phyloP scores from a whole-genome alignment of 2,113 vertebrate genomes.

The Rhombomys opimus region DNA sequence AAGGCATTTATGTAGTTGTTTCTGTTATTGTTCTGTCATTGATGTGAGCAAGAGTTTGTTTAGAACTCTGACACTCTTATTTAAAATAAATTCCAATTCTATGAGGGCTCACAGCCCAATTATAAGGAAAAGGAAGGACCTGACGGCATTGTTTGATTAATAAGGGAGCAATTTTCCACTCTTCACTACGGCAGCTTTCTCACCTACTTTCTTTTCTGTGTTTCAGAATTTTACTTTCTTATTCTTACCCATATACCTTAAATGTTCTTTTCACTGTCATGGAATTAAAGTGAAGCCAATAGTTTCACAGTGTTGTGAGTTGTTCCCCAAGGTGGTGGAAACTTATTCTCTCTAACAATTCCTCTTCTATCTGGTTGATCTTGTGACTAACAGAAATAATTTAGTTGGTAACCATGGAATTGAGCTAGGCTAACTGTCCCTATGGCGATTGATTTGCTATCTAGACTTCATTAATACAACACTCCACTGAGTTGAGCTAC shows the following conservation, averaged over 20 bases:
- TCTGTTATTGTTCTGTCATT: conserved; percentile 14
- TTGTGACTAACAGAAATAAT: conserved; percentile 49
- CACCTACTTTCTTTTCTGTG: not conserved
- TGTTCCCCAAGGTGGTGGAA: not conserved
- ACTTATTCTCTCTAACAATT: conserved; percentile 16
- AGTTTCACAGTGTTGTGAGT: not conserved
- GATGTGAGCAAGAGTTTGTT: not conserved
- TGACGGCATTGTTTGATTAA: not conserved
- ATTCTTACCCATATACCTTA: not conserved
- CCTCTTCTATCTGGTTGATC: conserved; percentile 39
- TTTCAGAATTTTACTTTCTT: not conserved
- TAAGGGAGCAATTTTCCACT: not conserved
- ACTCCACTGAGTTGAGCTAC: conserved; percentile 67
- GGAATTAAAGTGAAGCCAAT: not conserved
- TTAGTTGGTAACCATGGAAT: conserved; percentile 52
- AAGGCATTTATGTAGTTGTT: not conserved
- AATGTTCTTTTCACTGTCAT: not conserved
- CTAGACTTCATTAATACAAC: conserved; percentile 67
- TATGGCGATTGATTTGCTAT: conserved; percentile 66
- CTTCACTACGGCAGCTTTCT: not conserved
- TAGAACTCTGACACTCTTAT: not conserved
- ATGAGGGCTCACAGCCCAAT: not conserved
- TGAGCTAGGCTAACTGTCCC: conserved; percentile 51
- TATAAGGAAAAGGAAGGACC: not conserved
- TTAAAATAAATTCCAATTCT: not conserved